Evolutionary conservation across 2,888 invertebrate species (phyloP).

Genomic region (Chironomus tentans): DNA sequence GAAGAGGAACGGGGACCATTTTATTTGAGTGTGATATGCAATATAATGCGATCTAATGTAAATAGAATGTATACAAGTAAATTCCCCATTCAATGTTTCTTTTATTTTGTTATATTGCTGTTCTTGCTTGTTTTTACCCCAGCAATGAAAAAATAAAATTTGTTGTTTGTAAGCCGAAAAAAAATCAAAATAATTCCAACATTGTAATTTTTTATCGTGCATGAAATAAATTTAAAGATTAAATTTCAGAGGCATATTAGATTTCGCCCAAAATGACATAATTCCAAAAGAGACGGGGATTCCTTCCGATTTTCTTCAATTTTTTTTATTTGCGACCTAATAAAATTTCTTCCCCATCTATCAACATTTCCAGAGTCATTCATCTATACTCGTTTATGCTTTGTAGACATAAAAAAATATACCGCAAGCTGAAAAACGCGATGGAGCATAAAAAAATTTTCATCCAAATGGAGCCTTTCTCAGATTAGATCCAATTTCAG

Average conservation of each 20-base stretch:
- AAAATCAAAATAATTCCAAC: slow-evolving; percentile 10
- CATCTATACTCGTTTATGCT: no score
- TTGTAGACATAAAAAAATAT: no score
- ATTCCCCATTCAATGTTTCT: not conserved
- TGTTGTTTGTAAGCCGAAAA: not conserved
- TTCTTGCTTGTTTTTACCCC: not conserved
- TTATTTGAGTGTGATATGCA: not conserved
- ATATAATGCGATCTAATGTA: not conserved
- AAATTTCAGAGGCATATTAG: not conserved
- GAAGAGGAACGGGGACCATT: not conserved
- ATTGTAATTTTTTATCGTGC: slow-evolving; percentile 22
- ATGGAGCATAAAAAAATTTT: no score
- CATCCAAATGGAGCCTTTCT: no score
- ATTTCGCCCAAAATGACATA: no score
- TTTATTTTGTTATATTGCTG: not conserved
- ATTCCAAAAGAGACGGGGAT: no score
- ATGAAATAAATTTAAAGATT: slow-evolving; percentile 20
- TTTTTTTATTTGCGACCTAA: not conserved
- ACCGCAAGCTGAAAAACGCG: no score
- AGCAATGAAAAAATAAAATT: not conserved
- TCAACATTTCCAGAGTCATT: no score
- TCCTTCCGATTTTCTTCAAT: not conserved
- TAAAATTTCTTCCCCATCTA: not conserved
- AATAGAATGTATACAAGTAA: not conserved
- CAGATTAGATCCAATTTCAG: no score